Evolutionary conservation across 2,888 invertebrate species (phyloP), one percentile per base, ranked within the genome.

Genomic region (Charanyca ferruginea): DNA sequence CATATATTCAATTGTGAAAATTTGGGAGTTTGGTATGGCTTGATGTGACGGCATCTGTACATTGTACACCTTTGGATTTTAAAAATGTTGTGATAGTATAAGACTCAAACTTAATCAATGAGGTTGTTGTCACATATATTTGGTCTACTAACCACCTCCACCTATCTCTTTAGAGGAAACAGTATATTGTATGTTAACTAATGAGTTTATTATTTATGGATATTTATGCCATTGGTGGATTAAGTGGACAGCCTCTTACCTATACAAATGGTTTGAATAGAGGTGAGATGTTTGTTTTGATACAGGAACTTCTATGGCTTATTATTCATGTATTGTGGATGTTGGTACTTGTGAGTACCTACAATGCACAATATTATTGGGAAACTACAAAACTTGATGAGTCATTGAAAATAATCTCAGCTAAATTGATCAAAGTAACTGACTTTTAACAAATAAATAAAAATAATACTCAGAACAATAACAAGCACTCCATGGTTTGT

Each of bases 321-420:
- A 13, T 22, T 32, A 57, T 20, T 28, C 4, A 57, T 32, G 32
- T 9, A 11, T 9, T 11, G 7, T 11, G 32, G 11, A 42, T 35
- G 32, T 32, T 32, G n/a, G 7, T n/a, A 44, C 5, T 60, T 23
- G 18, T 23, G 18, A 44, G 13, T 16, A 62, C 20, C 20, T 16
- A 20, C 38, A 41, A 5, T 28, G 47, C 9, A 11, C 18, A 48
- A 38, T 28, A 16, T 48, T 35, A 42, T 25, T n/a, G 3, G n/a
- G 3, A 9, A 35, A 41, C 38, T 16, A 3, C 11, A 62, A 25
- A 62, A 16, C 16, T 28, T 22, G 7, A 25, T 25, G 18, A 38
- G 8, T 11, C 22, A 53, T 23, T 32, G 38, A n/a, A 5, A 66
- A 47, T 28, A 65, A 66, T 8, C 18, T 16, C 18, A 53, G 45